A percentile compares a stretch with the other conserved stretches of the same genome.
Evolutionary conservation across 2,113 vertebrate species (phyloP).

Genomic region (Cettia cetti): DNA sequence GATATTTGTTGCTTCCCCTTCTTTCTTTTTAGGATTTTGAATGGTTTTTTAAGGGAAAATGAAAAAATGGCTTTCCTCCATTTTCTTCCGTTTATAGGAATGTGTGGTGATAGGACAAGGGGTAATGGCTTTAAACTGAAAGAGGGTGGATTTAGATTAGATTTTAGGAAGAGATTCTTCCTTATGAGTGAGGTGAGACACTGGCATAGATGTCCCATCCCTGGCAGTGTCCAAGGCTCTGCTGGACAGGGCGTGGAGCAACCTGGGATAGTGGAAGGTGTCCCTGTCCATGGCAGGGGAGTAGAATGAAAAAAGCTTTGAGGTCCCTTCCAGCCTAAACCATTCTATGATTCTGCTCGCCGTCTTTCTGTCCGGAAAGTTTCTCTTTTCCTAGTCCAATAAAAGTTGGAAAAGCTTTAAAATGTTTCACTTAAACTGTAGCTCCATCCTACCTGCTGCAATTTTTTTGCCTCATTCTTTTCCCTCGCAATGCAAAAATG

Average conservation of each 20-base stretch:
- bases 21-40: neutral
- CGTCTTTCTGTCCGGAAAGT: neutral
- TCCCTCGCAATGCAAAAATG: neutral
- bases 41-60: neutral
- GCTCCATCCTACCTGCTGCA: neutral
- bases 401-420: neutral
- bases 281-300: neutral
- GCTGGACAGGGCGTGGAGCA: neutral
- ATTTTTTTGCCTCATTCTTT: neutral
- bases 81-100: neutral
- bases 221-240: neutral
- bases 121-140: neutral
- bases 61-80: neutral
- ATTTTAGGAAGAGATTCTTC: neutral
- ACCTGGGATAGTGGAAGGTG: neutral
- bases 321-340: neutral
- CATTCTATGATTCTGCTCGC: neutral
- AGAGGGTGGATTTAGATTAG: neutral
- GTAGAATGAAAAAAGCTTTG: neutral
- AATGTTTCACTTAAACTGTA: neutral
- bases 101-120: neutral
- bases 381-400: neutral
- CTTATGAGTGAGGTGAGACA: neutral
- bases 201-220: neutral
- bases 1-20: neutral